Conservation (phyloP, 1,140 invertebrate genomes). For the Coenobita brevimanus region DNA sequence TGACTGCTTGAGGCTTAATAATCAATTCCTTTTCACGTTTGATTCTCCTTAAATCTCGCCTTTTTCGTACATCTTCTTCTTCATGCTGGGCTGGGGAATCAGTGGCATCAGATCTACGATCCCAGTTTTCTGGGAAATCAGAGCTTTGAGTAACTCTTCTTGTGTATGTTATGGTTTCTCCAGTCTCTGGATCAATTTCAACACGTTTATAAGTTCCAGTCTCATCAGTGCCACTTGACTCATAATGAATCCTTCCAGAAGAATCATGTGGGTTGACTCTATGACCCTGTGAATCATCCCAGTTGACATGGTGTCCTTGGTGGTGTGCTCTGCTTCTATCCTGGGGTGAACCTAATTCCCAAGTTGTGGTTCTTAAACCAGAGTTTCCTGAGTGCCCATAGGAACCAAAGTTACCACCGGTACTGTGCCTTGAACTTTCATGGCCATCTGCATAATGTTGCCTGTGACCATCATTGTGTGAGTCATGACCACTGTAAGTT, state of each 20-base stretch:
- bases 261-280: neutral
- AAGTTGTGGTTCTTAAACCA: conserved; percentile 23
- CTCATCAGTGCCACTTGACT: neutral
- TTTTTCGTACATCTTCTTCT: conserved; percentile 34
- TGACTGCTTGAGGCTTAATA: conserved; percentile 81
- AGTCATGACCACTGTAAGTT: neutral
- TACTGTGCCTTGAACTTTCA: conserved; percentile 11
- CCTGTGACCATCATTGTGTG: neutral
- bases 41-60: conserved; percentile 71
- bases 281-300: neutral
- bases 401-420: neutral
- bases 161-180: conserved; percentile 30
- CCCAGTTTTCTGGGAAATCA: conserved; percentile 18
- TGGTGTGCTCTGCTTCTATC: neutral
- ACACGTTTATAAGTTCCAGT: conserved; percentile 49
- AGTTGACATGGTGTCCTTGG: neutral
- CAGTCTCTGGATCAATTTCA: conserved; percentile 48
- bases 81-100: neutral
- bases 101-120: conserved; percentile 16
- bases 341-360: conserved; percentile 9
- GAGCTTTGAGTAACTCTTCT: conserved; percentile 21
- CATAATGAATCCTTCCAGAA: conserved; percentile 13
- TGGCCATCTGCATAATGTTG: conserved; percentile 3
- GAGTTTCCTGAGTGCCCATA: neutral
- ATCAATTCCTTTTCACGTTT: conserved; percentile 83